These are phyloP conservation scores for Neria commutata DNA, from an alignment of 2,888 invertebrate species.

Conservation along the genomic window DNA sequence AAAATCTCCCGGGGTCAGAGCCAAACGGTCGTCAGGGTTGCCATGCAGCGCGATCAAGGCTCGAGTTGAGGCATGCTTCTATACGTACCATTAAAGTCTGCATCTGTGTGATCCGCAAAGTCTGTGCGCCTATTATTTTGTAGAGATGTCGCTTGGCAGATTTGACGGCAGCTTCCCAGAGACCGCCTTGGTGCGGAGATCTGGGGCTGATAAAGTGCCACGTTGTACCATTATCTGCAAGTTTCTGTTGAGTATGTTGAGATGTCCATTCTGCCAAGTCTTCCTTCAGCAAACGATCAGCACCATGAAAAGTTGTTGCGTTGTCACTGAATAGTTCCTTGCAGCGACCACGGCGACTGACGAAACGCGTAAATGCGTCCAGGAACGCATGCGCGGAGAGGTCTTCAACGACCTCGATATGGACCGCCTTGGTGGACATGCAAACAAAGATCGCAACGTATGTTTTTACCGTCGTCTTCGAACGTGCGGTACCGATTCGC, in stretches of 20 bases:
- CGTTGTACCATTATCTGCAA: constrained; percentile 14
- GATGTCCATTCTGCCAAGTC: background rate
- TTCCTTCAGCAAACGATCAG: constrained; percentile 10
- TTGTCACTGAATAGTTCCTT: constrained; percentile 17
- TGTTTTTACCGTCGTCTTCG: no score
- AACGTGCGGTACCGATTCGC: background rate
- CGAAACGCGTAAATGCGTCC: constrained; percentile 18
- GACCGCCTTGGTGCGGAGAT: constrained; percentile 16
- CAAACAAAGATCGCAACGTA: no score
- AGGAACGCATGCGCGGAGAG: constrained; percentile 16
- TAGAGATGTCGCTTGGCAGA: constrained; percentile 16
- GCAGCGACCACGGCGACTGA: constrained; percentile 18
- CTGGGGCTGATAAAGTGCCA: constrained; percentile 19
- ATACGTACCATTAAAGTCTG: constrained; percentile 12
- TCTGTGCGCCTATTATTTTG: constrained; percentile 7
- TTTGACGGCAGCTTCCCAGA: constrained; percentile 23
- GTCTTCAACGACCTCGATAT: constrained; percentile 22
- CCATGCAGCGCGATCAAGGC: constrained; percentile 19
- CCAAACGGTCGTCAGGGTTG: constrained; percentile 23
- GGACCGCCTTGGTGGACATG: constrained; percentile 22
- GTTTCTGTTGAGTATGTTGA: background rate
- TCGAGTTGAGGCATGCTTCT: constrained; percentile 19
- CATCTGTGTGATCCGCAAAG: constrained; percentile 8
- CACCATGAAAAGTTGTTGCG: constrained; percentile 20
- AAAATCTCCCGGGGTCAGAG: constrained; percentile 26